These are phyloP conservation scores for Toxotes lorentzi DNA, from an alignment of 2,797 vertebrate genomes.

Conservation along the genomic window DNA sequence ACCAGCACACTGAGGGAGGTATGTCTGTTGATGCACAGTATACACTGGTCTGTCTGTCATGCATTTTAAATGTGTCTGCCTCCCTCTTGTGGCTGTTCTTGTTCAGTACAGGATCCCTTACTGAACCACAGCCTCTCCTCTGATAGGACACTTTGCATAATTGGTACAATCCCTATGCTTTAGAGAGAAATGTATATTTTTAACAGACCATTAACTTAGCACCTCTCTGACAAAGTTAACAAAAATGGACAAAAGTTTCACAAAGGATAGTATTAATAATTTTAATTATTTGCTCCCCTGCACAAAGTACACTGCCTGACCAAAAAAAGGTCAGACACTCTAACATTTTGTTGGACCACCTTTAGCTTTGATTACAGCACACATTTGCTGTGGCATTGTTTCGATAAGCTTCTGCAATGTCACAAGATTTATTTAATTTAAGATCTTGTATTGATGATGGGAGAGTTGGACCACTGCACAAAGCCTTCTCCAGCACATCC, in stretches of 20 bases:
- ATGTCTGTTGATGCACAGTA: conserved; percentile 13
- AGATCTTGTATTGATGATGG: too few species aligned
- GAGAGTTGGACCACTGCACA: too few species aligned
- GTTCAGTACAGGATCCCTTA: conserved; percentile 66
- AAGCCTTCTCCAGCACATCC: too few species aligned
- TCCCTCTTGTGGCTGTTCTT: conserved; percentile 82
- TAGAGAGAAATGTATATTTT: background rate
- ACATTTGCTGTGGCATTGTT: too few species aligned
- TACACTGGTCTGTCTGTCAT: conserved; percentile 2
- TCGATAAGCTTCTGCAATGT: too few species aligned
- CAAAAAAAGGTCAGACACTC: too few species aligned
- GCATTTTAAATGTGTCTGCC: conserved; percentile 63
- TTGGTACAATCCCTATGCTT: background rate
- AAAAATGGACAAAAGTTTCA: background rate
- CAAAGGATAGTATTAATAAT: background rate
- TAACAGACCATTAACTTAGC: background rate
- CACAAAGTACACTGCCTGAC: too few species aligned
- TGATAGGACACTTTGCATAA: background rate
- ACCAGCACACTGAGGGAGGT: conserved; percentile 24
- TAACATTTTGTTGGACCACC: too few species aligned
- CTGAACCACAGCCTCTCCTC: conserved; percentile 42
- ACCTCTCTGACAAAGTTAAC: background rate
- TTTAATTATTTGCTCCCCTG: too few species aligned
- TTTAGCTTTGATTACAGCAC: too few species aligned
- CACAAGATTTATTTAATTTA: too few species aligned